A percentile compares a stretch with the other conserved stretches of the same genome.
Evolutionary conservation across 2,888 invertebrate genomes (phyloP).

Genomic region (Aphelenchoides bicaudatus): DNA sequence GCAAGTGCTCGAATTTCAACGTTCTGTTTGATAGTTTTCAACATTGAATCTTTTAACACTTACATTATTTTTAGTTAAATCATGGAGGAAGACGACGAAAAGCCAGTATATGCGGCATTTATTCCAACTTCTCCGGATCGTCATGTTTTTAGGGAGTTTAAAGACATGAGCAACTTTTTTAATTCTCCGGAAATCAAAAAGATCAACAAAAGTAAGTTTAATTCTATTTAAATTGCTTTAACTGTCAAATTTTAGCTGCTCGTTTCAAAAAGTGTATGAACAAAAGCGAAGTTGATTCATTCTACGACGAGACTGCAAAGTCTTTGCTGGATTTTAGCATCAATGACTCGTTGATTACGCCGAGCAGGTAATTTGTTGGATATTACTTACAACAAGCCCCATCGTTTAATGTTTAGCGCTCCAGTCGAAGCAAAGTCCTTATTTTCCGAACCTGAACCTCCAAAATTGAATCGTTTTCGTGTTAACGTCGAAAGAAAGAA

Average conservation of each 20-base stretch:
- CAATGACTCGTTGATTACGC: background rate
- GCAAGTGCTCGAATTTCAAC: no score
- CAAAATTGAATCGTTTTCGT: constrained; percentile 1
- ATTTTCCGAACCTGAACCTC: background rate
- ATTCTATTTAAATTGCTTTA: background rate
- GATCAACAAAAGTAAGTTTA: constrained; percentile 10
- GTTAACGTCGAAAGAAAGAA: constrained; percentile 30
- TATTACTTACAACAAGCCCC: no score
- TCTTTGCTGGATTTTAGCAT: background rate
- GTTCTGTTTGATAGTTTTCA: no score
- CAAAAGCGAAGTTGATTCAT: constrained; percentile 21
- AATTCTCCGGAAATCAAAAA: constrained; percentile 23
- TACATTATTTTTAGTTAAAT: no score
- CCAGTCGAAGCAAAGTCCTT: background rate
- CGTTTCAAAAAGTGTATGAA: constrained; percentile 29
- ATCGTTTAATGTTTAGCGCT: no score
- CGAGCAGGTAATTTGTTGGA: constrained; percentile 5
- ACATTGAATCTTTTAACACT: no score
- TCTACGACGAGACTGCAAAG: constrained; percentile 20
- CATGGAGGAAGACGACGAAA: no score
- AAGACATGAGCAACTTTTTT: constrained; percentile 26
- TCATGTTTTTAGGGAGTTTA: constrained; percentile 26
- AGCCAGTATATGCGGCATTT: constrained; percentile 11
- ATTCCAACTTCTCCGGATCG: constrained; percentile 23
- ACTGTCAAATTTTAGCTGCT: constrained; percentile 26